These are phyloP conservation scores for Lobophora halterata DNA, from an alignment of 2,888 invertebrate species.

Conservation along the genomic window DNA sequence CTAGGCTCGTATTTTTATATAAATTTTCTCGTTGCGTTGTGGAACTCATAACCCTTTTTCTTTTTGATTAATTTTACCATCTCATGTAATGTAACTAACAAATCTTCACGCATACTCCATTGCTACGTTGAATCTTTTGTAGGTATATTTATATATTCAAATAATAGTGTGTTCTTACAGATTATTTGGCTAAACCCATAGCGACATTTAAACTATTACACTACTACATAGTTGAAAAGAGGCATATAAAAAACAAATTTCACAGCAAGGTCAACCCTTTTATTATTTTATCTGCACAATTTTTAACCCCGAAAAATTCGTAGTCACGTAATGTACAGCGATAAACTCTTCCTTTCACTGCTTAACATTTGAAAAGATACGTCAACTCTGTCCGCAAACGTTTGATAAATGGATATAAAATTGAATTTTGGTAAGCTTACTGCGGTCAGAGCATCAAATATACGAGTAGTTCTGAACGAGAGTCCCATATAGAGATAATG, in stretches of 20 bases:
- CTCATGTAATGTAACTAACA: constrained; percentile 2
- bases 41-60: too few species aligned
- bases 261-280: constrained; percentile 23
- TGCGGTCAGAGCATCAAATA: constrained; percentile 59
- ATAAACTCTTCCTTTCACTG: constrained; percentile 38
- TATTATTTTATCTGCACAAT: constrained; percentile 29
- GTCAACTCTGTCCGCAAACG: constrained; percentile 40
- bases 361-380: constrained; percentile 40
- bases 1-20: too few species aligned
- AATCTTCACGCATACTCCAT: constrained; percentile 5
- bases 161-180: too few species aligned
- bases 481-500: constrained; percentile 55
- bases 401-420: constrained; percentile 54
- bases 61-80: constrained; percentile 2
- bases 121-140: constrained; percentile 4
- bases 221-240: constrained; percentile 14
- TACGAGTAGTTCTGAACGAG: constrained; percentile 60
- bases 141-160: too few species aligned
- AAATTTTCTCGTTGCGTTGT: too few species aligned
- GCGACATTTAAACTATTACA: too few species aligned
- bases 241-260: constrained; percentile 15
- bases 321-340: constrained; percentile 33
- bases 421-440: constrained; percentile 53
- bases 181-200: too few species aligned
- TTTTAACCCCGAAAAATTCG: constrained; percentile 34